These are phyloP conservation scores for Rhinoderma darwinii DNA, from an alignment of 2,113 vertebrate genomes.

Conservation along the genomic window DNA sequence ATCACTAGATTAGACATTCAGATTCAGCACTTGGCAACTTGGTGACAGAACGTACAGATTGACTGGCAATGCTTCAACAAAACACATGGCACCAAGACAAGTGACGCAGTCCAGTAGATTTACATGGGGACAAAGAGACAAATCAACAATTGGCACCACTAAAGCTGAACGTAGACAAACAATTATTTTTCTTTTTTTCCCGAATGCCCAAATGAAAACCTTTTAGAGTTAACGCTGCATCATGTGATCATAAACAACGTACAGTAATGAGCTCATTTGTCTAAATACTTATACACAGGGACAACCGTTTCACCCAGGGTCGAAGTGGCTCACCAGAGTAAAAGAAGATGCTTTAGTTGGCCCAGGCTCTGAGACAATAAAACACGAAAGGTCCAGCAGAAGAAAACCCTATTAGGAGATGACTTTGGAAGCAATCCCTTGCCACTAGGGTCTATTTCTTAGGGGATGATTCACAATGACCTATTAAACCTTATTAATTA, in stretches of 20 bases:
- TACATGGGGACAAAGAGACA: neutral
- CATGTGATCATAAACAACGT: neutral
- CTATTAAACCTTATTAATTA: no score
- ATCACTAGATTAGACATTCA: slow-evolving; percentile 23
- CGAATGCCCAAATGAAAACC: neutral
- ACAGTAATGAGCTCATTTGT: neutral
- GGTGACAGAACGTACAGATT: slow-evolving; percentile 5
- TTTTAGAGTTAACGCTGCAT: neutral
- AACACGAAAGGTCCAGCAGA: neutral
- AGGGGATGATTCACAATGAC: neutral
- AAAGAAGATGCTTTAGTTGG: neutral
- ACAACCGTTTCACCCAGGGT: neutral
- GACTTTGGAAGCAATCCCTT: neutral
- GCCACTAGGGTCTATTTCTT: no score
- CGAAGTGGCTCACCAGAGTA: neutral
- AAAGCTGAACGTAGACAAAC: slow-evolving; percentile 6
- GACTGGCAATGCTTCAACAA: neutral
- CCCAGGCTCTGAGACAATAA: neutral
- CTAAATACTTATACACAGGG: neutral
- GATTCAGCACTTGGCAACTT: slow-evolving; percentile 22
- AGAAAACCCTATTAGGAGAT: neutral
- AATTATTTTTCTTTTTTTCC: neutral
- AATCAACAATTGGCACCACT: slow-evolving; percentile 22
- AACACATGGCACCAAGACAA: neutral
- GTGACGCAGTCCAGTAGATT: neutral